Evolutionary conservation across 2,113 vertebrate species (phyloP).

Genomic region (Stictonetta naevosa): DNA sequence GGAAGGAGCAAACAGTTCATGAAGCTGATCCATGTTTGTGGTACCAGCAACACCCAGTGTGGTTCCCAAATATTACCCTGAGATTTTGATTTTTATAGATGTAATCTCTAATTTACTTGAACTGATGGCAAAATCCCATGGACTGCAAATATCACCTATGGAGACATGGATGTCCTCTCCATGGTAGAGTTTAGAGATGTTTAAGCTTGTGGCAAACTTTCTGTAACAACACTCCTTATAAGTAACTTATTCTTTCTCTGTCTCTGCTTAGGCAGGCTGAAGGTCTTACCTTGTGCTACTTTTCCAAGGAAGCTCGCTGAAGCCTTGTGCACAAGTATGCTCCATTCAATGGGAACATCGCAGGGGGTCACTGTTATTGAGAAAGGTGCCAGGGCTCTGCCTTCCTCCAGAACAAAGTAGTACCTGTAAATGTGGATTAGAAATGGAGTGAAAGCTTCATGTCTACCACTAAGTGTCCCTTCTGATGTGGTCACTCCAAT

Average conservation of each 20-base stretch:
- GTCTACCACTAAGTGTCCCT: not conserved
- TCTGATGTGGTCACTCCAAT: not conserved
- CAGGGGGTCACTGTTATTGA: conserved; percentile 86
- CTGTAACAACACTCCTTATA: not conserved
- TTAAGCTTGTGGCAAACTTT: not conserved
- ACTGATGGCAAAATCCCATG: not conserved
- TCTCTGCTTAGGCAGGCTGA: not conserved
- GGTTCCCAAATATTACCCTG: not conserved
- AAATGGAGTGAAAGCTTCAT: not conserved
- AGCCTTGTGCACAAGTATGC: conserved; percentile 54
- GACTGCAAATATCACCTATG: not conserved
- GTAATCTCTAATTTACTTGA: not conserved
- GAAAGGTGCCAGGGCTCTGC: conserved; percentile 70
- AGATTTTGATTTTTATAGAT: not conserved
- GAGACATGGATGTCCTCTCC: not conserved
- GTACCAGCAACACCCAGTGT: not conserved
- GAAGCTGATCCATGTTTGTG: not conserved
- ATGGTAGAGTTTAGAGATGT: not conserved
- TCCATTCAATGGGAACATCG: conserved; percentile 86
- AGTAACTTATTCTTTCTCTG: not conserved
- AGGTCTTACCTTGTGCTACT: conserved; percentile 38
- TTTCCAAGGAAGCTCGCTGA: conserved; percentile 36
- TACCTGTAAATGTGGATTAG: conserved; percentile 69
- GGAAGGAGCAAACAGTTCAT: not conserved
- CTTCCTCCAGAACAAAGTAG: conserved; percentile 84